These are phyloP conservation scores for Nansenia antarctica DNA, from an alignment of 2,113 vertebrate genomes.

Conservation along the genomic window DNA sequence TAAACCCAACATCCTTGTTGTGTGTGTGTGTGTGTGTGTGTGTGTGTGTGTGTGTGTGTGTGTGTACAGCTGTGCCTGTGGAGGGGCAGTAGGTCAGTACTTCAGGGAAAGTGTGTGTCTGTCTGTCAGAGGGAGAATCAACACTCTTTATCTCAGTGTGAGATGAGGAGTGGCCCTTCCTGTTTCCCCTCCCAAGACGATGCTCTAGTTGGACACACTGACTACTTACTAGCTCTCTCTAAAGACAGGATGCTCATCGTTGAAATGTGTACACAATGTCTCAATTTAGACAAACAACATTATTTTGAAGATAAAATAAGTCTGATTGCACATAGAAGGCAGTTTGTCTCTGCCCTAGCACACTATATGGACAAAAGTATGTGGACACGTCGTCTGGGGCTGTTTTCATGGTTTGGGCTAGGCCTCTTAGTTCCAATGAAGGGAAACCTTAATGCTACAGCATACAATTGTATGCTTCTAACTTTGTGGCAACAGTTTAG, in stretches of 20 bases:
- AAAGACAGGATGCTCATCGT: conserved; percentile 18
- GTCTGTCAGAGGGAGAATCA: conserved; percentile 36
- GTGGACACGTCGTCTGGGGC: no score
- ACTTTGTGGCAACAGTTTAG: no score
- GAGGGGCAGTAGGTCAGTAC: conserved; percentile 48
- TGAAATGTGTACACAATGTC: neutral
- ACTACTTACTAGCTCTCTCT: conserved; percentile 38
- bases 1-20: neutral
- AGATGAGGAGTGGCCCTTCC: conserved; percentile 69
- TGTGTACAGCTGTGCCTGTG: conserved; percentile 15
- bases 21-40: neutral
- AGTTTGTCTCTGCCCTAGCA: neutral
- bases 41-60: neutral
- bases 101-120: conserved; percentile 27
- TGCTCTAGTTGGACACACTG: conserved; percentile 52
- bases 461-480: no score
- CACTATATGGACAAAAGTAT: no score
- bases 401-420: no score
- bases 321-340: no score
- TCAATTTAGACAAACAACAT: no score
- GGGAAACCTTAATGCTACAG: no score
- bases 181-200: conserved; percentile 70
- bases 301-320: no score
- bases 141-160: conserved; percentile 66
- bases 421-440: no score